Base-by-base conservation (phyloP, 2,113 vertebrate genomes). In the Grammomys dolichurus region DNA sequence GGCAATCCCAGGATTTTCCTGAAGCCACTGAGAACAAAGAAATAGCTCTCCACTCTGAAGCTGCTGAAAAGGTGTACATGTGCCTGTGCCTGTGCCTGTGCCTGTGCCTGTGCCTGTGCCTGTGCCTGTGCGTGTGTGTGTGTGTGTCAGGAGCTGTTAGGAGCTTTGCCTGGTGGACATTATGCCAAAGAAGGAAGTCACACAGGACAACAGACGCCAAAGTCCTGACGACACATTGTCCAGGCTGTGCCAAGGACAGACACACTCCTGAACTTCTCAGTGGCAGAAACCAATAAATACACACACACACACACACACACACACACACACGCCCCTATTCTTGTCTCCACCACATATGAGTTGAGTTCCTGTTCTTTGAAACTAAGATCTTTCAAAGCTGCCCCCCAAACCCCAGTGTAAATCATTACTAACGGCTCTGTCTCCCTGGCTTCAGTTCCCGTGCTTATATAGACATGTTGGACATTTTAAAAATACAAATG, bases 401-500 rank as follows among this genome's bases (percentile, higher is more conserved):
- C 40, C 36, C 60, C 81, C 56, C 54, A 33, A 10, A 10, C 16
- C 20, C 36, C 11, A 72, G n/a, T 43, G 58, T 93, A 87, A 87
- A 85, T 95, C 94, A 90, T 81, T 90, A 86, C 70, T 94, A 96
- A 95, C 43, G 76, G 89, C 88, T 95, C 51, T 80, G 72, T 95
- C 88, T 95, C 75, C 90, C 67, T 70, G 80, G 65, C 85, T 88
- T 93, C 91, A 90, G 14, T 65, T 67, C 56, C 80, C 56, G 2
- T 90, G 90, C 88, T 97, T 95, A 92, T 58, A 70, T 87, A 97
- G 90, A 93, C 85, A 92, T 67, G n/a, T 87, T 92, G 90, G 92
- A 90, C 88, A 84, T 92, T 95, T 91, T 93, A 84, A 65, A 65
- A 97, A 95, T 93, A 93, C 95, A 97, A 97, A 88, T 65, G 9